These are phyloP conservation scores for Australoheros facetus DNA, from an alignment of 2,797 vertebrate species.

Conservation along the genomic window DNA sequence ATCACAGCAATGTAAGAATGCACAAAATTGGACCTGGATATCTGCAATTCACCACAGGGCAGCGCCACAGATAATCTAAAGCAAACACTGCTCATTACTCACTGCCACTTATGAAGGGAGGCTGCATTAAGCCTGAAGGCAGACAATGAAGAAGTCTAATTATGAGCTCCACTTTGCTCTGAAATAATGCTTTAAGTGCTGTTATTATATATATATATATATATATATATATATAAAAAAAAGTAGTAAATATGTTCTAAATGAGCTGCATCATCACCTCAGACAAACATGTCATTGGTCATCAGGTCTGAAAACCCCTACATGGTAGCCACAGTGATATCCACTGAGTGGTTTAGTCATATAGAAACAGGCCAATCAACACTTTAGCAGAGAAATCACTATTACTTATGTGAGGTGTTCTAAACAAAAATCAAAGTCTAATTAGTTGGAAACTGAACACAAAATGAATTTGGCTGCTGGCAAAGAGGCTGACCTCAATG, in stretches of 20 bases:
- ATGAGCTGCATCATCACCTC: not conserved
- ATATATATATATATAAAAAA: too few relatives aligned
- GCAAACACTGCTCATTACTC: slow-evolving; percentile 3
- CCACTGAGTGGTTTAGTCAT: slow-evolving; percentile 1
- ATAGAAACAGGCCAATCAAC: slow-evolving; percentile 34
- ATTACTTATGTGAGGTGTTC: slow-evolving; percentile 46
- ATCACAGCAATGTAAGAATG: slow-evolving; percentile 9
- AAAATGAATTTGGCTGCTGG: slow-evolving; percentile 31
- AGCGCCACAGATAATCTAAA: slow-evolving; percentile 5
- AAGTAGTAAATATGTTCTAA: not conserved
- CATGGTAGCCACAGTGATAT: slow-evolving; percentile 32
- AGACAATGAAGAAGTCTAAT: not conserved
- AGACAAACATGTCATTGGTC: not conserved
- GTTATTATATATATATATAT: too few relatives aligned
- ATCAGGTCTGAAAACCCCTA: slow-evolving; percentile 7
- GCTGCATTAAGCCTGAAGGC: not conserved
- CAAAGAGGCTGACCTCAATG: slow-evolving; percentile 24
- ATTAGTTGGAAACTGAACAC: slow-evolving; percentile 14
- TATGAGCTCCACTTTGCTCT: not conserved
- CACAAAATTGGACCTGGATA: not conserved
- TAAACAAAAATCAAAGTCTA: slow-evolving; percentile 48
- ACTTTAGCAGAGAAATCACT: slow-evolving; percentile 58
- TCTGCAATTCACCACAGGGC: slow-evolving; percentile 20
- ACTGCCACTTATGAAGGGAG: not conserved
- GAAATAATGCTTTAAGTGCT: not conserved